phyloP scores from a whole-genome alignment of 2,113 vertebrate species.

The Melanostigma gelatinosum region DNA sequence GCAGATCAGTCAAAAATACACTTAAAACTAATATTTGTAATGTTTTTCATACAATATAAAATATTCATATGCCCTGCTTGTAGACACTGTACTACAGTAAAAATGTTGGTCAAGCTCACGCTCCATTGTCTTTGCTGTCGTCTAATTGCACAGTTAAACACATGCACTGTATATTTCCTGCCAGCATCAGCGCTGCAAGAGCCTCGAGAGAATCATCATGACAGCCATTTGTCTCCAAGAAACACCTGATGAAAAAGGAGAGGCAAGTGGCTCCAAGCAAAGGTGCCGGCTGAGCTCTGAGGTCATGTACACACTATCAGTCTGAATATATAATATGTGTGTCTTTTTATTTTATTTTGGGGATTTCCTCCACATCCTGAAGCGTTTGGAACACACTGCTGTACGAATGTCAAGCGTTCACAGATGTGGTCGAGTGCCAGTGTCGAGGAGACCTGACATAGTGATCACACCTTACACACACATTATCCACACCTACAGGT shows the following conservation, averaged over 20 bases:
- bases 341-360: background rate
- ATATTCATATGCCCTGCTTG: too few species aligned
- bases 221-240: conserved; percentile 15
- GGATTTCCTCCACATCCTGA: background rate
- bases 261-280: background rate
- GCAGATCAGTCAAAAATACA: background rate
- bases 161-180: background rate
- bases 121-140: background rate
- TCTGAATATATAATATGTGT: background rate
- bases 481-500: background rate
- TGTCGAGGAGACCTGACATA: conserved; percentile 53
- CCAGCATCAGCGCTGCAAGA: background rate
- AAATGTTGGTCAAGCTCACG: too few species aligned
- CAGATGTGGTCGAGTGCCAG: background rate
- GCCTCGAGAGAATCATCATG: background rate
- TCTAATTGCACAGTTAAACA: background rate
- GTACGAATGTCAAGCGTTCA: background rate
- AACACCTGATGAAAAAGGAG: conserved; percentile 33
- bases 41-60: too few species aligned
- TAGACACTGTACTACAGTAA: too few species aligned
- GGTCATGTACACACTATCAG: background rate
- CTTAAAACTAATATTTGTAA: too few species aligned
- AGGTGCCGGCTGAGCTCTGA: conserved; percentile 25
- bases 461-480: conserved; percentile 31
- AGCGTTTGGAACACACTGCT: background rate